Percentiles rank a stretch among this genome's conserved stretches.
These are phyloP conservation scores for Thripadectes ignobilis DNA, from an alignment of 2,797 vertebrate genomes.

Conservation along the genomic window DNA sequence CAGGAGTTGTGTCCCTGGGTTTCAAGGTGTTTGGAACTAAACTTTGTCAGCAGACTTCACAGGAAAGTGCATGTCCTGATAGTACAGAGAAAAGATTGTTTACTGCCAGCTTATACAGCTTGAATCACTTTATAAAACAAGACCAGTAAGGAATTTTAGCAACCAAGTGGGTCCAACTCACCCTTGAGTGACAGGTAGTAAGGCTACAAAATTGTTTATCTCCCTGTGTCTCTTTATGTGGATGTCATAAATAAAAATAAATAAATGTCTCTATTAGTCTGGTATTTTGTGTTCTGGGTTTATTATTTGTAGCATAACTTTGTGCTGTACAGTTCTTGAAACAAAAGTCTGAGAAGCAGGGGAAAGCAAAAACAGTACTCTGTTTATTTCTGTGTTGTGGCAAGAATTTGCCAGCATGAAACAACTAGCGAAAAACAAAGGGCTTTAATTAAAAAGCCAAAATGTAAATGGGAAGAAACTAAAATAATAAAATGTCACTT, in stretches of 20 bases:
- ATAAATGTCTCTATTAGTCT: neutral
- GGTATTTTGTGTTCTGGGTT: neutral
- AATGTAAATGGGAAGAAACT: neutral
- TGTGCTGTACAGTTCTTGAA: neutral
- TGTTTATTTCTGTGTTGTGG: neutral
- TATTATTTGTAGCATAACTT: neutral
- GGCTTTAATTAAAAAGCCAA: conserved; percentile 4
- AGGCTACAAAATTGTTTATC: neutral
- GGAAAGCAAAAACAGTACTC: neutral
- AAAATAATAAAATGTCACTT: neutral
- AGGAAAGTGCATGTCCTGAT: neutral
- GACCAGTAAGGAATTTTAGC: neutral
- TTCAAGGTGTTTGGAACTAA: neutral
- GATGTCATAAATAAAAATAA: neutral
- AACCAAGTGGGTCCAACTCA: neutral
- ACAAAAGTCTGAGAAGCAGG: neutral
- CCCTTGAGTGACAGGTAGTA: neutral
- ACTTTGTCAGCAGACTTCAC: neutral
- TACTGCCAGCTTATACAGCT: neutral
- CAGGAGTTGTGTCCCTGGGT: neutral
- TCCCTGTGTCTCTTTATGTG: neutral
- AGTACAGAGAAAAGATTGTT: neutral
- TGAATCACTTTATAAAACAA: neutral
- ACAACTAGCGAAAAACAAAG: neutral
- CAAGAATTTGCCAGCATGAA: neutral